A percentile compares a stretch with the other conserved stretches of the same genome.
Evolutionary conservation across 2,113 vertebrate genomes (phyloP).

Genomic region (Pipra filicauda): DNA sequence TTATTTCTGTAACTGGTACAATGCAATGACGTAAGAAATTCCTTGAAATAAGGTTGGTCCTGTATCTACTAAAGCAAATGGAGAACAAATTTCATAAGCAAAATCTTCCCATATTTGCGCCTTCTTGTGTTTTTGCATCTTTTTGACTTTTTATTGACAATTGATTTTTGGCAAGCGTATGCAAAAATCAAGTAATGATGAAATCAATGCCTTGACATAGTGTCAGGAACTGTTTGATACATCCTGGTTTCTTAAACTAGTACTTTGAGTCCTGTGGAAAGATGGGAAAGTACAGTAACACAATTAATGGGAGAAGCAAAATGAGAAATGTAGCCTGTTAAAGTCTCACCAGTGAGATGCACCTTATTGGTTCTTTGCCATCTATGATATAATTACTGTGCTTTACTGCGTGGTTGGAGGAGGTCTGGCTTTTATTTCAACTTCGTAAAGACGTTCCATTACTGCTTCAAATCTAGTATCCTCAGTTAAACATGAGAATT

Average conservation of each 20-base stretch:
- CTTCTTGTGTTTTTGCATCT: background rate
- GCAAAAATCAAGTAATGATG: background rate
- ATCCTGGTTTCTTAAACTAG: background rate
- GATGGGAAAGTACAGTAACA: background rate
- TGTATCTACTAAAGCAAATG: background rate
- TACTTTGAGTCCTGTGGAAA: background rate
- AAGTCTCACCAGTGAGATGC: background rate
- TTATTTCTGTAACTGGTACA: background rate
- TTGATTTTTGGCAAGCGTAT: background rate
- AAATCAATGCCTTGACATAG: background rate
- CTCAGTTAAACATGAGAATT: background rate
- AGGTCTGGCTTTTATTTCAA: background rate
- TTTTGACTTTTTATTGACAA: background rate
- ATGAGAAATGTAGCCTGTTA: background rate
- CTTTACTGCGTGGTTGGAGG: background rate
- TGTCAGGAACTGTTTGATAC: background rate
- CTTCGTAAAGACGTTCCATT: background rate
- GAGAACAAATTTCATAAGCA: background rate
- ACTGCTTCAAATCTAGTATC: background rate
- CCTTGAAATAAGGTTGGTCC: background rate
- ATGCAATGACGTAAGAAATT: background rate
- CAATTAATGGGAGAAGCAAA: background rate
- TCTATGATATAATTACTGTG: background rate
- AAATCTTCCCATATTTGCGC: background rate
- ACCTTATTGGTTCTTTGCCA: background rate